Evolutionary conservation across 2,113 vertebrate species (phyloP).

Genomic region (Hippocampus comes): DNA sequence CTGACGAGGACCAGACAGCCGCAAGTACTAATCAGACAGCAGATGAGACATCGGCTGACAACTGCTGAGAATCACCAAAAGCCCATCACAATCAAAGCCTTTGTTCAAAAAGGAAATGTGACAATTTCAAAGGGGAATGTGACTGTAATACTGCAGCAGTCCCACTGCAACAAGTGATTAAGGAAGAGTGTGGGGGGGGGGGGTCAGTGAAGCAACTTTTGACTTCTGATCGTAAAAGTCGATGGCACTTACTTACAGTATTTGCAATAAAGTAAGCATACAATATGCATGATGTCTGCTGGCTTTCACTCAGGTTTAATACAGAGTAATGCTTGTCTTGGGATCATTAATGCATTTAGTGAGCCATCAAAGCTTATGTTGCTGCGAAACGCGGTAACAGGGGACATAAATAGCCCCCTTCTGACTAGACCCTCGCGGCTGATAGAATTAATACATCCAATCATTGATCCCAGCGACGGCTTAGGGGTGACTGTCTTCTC

Average conservation of each 20-base stretch:
- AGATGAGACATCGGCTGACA: background rate
- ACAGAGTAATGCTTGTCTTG: constrained; percentile 70
- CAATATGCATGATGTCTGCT: constrained; percentile 56
- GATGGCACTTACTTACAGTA: constrained; percentile 50
- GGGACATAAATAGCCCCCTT: constrained; percentile 70
- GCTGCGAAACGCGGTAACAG: constrained; percentile 64
- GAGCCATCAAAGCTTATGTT: constrained; percentile 66
- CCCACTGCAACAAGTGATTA: background rate
- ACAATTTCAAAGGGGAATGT: background rate
- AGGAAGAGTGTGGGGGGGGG: background rate
- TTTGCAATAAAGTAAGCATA: constrained; percentile 52
- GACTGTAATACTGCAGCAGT: background rate
- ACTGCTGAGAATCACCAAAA: background rate
- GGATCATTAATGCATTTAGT: constrained; percentile 74
- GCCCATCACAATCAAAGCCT: constrained; percentile 3
- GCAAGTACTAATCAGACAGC: constrained; percentile 8
- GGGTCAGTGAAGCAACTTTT: constrained; percentile 21
- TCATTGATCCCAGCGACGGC: constrained; percentile 76
- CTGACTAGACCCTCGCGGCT: constrained; percentile 64
- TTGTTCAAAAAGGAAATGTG: background rate
- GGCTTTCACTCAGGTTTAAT: constrained; percentile 66
- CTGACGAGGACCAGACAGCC: constrained; percentile 3
- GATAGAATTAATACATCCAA: constrained; percentile 81
- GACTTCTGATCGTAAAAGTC: constrained; percentile 37
- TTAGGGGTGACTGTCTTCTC: constrained; percentile 70